Base-by-base conservation (phyloP, 2,797 vertebrate genomes). In the Neopelma chrysocephalum region DNA sequence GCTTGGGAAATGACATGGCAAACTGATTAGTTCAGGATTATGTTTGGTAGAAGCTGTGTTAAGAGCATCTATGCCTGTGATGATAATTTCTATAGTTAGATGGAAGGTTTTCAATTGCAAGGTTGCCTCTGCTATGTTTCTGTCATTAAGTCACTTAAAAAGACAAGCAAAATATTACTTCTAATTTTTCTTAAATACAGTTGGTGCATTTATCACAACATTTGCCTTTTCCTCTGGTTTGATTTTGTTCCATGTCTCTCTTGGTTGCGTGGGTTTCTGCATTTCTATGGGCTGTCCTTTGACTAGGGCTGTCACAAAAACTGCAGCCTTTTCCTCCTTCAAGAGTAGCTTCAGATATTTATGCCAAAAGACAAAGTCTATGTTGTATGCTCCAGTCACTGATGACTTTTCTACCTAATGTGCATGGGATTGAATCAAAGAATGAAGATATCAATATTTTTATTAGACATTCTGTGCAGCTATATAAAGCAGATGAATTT, bases 161-260 rank as follows among this genome's bases (percentile, higher is more conserved):
- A 94, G 68, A 68, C 83, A 91, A 78, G 58, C 40, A 91, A 89
- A 96, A 96, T 94, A 95, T 94, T 95, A 87, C 61, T 93, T 94
- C 81, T 95, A 95, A 54, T 96, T 96, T 96, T 95, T 90, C 90
- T 90, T 94, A 86, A 95, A 89, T 95, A 95, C 87, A 92, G 96
- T 95, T 95, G 94, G 90, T 89, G 13, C 29, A 34, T 97, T 96
- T 93, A 96, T 93, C 85, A 95, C 77, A 95, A 95, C 62, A 81
- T 95, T 95, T 95, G 94, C 92, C 79, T 97, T 94, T 96, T 88
- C 53, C 43, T 94, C 87, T 61, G 60, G 53, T 85, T 97, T 95
- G 94, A 81, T 87, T 94, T 91, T 3, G 4, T 95, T 96, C 92
- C 94, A 89, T 70, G 61, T 79, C 79, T 72, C 70, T 83, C 89